Evolutionary conservation across 2,113 vertebrate species (phyloP), one percentile per base, ranked within the genome.

Genomic region (Barnardius zonarius): DNA sequence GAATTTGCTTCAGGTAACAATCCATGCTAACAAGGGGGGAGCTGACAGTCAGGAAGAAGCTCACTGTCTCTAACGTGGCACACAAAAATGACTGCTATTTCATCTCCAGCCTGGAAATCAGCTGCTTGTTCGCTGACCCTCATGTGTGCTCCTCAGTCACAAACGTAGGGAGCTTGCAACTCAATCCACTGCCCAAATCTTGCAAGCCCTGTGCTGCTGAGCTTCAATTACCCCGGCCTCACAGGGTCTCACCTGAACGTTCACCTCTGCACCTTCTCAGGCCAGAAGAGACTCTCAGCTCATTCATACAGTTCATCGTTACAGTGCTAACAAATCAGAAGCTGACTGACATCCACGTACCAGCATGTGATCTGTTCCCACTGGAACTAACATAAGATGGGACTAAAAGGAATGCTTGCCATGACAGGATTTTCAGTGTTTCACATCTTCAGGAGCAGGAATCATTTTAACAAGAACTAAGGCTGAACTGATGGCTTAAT

Each of bases 341-440:
- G n/a, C 62, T 72, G 64, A 55, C 0, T 67, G 77, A 68, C 1
- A 1, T 72, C 28, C 64, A 43, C 0, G 1, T 17, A 67, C 4
- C 24, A 76, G 13, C 7, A 7, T 11, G 24, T 63, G 46, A 88
- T 35, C 51, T 83, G 20, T 10, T 87, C 67, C 41, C 63, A 31
- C 25, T 28, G 44, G 43, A 89, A 76, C 19, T n/a, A 76, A 64
- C 19, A 27, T 0, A 5, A 80, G 41, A 77, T 9, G 24, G 10
- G 18, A 51, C 31, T 31, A 67, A 10, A 68, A 55, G 46, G 63
- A 92, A 85, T 0, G 0, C n/a, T 81, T 64, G 69, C 61, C 22
- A 5, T 2, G 5, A 74, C 44, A 33, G 79, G 16, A 61, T 83
- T 90, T 86, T 80, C 61, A 67, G 27, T 62, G 48, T 52, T 70